Base-by-base conservation (phyloP, 2,797 vertebrate species). In the Scleropages formosus region DNA sequence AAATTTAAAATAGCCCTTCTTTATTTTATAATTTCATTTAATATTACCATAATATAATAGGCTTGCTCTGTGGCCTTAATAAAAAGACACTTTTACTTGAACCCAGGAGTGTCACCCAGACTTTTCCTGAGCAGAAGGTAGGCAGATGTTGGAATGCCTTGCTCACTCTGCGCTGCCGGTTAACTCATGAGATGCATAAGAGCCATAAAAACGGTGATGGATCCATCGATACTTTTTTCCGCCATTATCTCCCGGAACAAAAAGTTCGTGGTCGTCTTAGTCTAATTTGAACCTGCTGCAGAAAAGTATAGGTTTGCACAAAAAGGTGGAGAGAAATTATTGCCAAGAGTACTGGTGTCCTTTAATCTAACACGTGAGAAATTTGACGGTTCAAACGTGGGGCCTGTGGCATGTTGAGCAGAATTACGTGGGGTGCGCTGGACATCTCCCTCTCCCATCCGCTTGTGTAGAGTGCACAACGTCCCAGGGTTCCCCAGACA, bases 391-490 rank as follows among this genome's bases (percentile, higher is more conserved):
- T n/a, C n/a, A n/a, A n/a, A n/a, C n/a, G n/a, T n/a, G n/a, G n/a
- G n/a, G n/a, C n/a, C n/a, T n/a, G n/a, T n/a, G n/a, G n/a, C n/a
- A n/a, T n/a, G n/a, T n/a, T n/a, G n/a, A n/a, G n/a, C n/a, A n/a
- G n/a, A n/a, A n/a, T n/a, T n/a, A n/a, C n/a, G n/a, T n/a, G n/a
- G n/a, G n/a, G n/a, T n/a, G n/a, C n/a, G n/a, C n/a, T n/a, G n/a
- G n/a, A n/a, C n/a, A n/a, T n/a, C n/a, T n/a, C n/a, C n/a, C n/a
- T n/a, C n/a, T n/a, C n/a, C n/a, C n/a, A n/a, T n/a, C n/a, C n/a
- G n/a, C n/a, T n/a, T n/a, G n/a, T n/a, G 83, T 80, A 8, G 79
- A 76, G 27, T 87, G 81, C 20, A 74, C 80, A 75, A 84, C 67
- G 18, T 82, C 72, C 64, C 78, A 68, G 10, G 76, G 78, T 44